These are phyloP conservation scores for Onychostoma macrolepis DNA, from an alignment of 2,113 vertebrate genomes.

Conservation along the genomic window DNA sequence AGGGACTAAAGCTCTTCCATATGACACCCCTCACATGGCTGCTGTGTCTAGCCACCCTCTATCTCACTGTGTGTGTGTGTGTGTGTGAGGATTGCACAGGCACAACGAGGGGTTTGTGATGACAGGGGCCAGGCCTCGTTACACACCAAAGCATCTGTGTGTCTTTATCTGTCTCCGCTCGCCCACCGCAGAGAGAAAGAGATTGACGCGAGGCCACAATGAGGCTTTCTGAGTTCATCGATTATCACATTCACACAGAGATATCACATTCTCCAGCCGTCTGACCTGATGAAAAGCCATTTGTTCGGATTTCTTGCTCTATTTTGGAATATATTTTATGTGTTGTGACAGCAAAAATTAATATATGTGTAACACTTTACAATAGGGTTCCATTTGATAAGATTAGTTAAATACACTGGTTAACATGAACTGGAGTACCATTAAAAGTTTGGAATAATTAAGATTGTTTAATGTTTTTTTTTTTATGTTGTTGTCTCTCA, in stretches of 20 bases:
- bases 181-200: slow-evolving; percentile 43
- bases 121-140: slow-evolving; percentile 75
- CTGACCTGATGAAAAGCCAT: not conserved
- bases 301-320: not conserved
- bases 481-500: too few species aligned
- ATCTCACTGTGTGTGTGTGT: slow-evolving; percentile 47
- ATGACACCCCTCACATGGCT: slow-evolving; percentile 92
- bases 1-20: slow-evolving; percentile 91
- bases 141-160: slow-evolving; percentile 69
- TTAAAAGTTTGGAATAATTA: not conserved
- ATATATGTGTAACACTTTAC: not conserved
- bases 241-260: slow-evolving; percentile 11
- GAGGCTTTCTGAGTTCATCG: slow-evolving; percentile 22
- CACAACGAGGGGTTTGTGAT: slow-evolving; percentile 73
- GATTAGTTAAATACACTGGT: not conserved
- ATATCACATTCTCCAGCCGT: slow-evolving; percentile 15
- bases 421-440: not conserved
- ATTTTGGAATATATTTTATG: not conserved
- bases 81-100: slow-evolving; percentile 62
- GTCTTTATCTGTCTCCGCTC: slow-evolving; percentile 58
- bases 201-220: slow-evolving; percentile 1
- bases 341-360: not conserved
- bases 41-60: slow-evolving; percentile 72
- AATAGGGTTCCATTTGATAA: not conserved
- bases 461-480: too few species aligned